phyloP scores from a whole-genome alignment of 92 coral and sea anemone genomes.

The Epizoanthus scotinus region DNA sequence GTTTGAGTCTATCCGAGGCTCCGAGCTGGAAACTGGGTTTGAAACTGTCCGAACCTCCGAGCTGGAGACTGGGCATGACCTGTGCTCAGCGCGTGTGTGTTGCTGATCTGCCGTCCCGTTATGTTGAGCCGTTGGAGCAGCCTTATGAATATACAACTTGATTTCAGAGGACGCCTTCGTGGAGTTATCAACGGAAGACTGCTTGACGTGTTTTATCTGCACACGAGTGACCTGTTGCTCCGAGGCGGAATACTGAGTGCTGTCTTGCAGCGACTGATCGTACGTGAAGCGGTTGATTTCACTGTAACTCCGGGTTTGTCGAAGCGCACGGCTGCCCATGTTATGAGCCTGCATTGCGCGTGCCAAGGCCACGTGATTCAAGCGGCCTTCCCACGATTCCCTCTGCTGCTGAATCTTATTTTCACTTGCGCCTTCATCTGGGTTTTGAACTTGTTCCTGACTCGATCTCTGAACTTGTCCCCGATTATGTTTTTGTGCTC shows the following conservation, averaged over 20 bases:
- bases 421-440: background rate
- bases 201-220: slow-evolving; percentile 29
- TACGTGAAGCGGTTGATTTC: slow-evolving; percentile 11
- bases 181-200: slow-evolving; percentile 20
- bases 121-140: background rate
- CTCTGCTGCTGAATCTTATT: background rate
- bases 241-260: slow-evolving; percentile 4
- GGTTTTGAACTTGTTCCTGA: background rate
- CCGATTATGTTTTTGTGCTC: background rate
- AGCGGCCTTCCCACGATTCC: slow-evolving; percentile 29
- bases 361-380: slow-evolving; percentile 31
- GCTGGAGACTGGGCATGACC: background rate
- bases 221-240: slow-evolving; percentile 29
- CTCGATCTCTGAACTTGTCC: background rate
- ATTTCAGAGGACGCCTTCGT: slow-evolving; percentile 16
- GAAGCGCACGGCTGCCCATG: slow-evolving; percentile 27
- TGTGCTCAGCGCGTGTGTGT: background rate
- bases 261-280: background rate
- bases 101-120: slow-evolving; percentile 8
- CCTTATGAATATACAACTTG: slow-evolving; percentile 24
- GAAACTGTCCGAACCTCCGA: slow-evolving; percentile 2
- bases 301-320: slow-evolving; percentile 20
- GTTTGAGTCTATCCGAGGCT: too few relatives aligned
- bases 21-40: background rate
- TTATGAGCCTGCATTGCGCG: slow-evolving; percentile 32